Conservation (phyloP, 2,797 vertebrate genomes). For the Mastacembelus armatus region DNA sequence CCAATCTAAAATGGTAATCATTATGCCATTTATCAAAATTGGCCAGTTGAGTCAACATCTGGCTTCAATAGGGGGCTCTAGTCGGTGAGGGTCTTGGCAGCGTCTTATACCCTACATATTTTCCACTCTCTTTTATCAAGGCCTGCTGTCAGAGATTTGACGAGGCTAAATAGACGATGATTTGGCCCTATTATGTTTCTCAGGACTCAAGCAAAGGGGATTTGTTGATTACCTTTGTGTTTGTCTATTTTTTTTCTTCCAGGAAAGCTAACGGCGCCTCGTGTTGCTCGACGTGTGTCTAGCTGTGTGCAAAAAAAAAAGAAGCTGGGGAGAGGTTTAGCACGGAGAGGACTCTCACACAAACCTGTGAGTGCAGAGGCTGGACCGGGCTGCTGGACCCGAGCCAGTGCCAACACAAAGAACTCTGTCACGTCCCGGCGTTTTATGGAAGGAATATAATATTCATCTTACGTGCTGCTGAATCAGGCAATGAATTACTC, state of each 20-base stretch:
- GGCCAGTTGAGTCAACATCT: conserved; percentile 88
- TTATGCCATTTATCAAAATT: conserved; percentile 87
- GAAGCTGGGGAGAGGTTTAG: conserved; percentile 32
- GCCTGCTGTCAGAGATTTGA: conserved; percentile 87
- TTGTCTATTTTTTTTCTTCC: conserved; percentile 44
- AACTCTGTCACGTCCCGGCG: conserved; percentile 71
- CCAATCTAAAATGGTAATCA: conserved; percentile 83
- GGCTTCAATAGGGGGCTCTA: conserved; percentile 85
- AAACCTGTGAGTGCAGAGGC: conserved; percentile 63
- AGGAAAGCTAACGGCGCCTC: conserved; percentile 53
- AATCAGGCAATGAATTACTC: conserved; percentile 71
- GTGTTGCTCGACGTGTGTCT: conserved; percentile 43
- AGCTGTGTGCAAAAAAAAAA: conserved; percentile 44
- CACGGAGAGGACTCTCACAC: conserved; percentile 69
- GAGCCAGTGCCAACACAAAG: conserved; percentile 71
- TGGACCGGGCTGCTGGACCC: conserved; percentile 58
- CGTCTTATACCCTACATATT: conserved; percentile 83
- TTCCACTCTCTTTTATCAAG: conserved; percentile 85
- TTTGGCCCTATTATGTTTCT: conserved; percentile 83
- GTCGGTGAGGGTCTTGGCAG: conserved; percentile 83
- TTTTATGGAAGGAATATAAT: conserved; percentile 72
- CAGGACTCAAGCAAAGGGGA: conserved; percentile 68
- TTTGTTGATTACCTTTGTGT: conserved; percentile 83
- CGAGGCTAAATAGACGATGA: conserved; percentile 85
- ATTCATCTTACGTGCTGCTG: conserved; percentile 64